Conservation (phyloP, 2,113 vertebrate species). For the Podarcis cretensis region DNA sequence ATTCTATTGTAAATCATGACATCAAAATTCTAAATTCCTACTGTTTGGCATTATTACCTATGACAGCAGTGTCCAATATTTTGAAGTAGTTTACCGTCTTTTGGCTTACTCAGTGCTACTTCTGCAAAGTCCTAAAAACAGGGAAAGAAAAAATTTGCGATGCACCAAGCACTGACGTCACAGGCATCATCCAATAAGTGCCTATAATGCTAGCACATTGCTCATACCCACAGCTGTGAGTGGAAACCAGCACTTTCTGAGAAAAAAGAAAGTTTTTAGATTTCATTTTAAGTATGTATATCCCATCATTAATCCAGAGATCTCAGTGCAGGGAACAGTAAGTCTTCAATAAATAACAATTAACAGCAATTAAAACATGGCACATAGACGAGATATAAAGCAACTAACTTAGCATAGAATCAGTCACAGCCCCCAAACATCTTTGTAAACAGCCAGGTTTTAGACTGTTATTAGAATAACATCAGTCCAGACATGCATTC, state of each 20-base stretch:
- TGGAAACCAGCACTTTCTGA: neutral
- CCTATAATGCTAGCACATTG: neutral
- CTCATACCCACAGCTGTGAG: neutral
- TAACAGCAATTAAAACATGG: too few relatives aligned
- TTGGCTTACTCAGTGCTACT: constrained; percentile 61
- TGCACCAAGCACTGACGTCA: neutral
- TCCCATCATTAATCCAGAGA: too few relatives aligned
- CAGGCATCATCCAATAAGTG: neutral
- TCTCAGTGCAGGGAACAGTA: too few relatives aligned
- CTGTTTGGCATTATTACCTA: constrained; percentile 68
- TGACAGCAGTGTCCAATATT: constrained; percentile 74
- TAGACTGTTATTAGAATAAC: too few relatives aligned
- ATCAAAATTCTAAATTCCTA: neutral
- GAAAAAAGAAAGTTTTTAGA: neutral
- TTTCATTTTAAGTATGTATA: too few relatives aligned
- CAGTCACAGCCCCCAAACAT: too few relatives aligned
- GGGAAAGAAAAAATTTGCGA: neutral
- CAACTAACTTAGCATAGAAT: too few relatives aligned
- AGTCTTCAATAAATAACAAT: too few relatives aligned
- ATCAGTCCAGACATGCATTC: too few relatives aligned
- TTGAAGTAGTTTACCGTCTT: constrained; percentile 64
- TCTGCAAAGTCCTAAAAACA: constrained; percentile 80
- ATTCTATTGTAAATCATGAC: neutral
- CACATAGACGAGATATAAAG: too few relatives aligned
- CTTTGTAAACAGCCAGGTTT: too few relatives aligned